Percentiles rank a stretch among this genome's conserved stretches.
phyloP scores from a whole-genome alignment of 2,797 vertebrate genomes.

The Rhinogobio ventralis region DNA sequence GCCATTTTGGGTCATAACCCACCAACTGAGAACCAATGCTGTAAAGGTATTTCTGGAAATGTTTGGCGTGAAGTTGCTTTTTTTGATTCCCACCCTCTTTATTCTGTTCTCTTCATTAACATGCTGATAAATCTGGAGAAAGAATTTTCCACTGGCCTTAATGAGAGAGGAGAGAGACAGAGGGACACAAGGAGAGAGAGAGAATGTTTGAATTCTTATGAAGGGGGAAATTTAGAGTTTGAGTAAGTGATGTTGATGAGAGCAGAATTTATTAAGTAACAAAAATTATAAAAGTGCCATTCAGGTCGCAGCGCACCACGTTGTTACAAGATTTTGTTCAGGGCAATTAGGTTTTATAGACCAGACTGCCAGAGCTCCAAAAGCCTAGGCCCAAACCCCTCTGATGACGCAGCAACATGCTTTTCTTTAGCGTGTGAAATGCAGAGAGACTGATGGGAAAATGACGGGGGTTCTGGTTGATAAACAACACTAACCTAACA shows the following conservation, averaged over 20 bases:
- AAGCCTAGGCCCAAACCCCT: slow-evolving; percentile 63
- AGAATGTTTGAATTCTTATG: slow-evolving; percentile 15
- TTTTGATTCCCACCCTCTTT: slow-evolving; percentile 55
- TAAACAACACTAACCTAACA: slow-evolving; percentile 1
- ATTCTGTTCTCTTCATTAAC: slow-evolving; percentile 59
- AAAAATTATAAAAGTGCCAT: slow-evolving; percentile 56
- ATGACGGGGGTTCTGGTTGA: slow-evolving; percentile 11
- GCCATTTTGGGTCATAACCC: not conserved
- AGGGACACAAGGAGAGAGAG: slow-evolving; percentile 7
- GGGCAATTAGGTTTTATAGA: slow-evolving; percentile 75
- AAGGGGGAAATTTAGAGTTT: slow-evolving; percentile 33
- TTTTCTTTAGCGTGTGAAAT: slow-evolving; percentile 30
- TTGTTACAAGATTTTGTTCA: slow-evolving; percentile 70
- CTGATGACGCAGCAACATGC: slow-evolving; percentile 33
- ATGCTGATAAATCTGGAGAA: slow-evolving; percentile 63
- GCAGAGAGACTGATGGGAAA: slow-evolving; percentile 8
- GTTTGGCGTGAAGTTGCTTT: slow-evolving; percentile 41
- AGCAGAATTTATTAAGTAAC: slow-evolving; percentile 58
- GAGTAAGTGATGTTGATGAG: slow-evolving; percentile 42
- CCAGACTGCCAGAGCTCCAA: slow-evolving; percentile 64
- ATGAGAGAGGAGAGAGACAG: slow-evolving; percentile 53
- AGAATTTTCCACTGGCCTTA: slow-evolving; percentile 68
- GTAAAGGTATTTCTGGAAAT: slow-evolving; percentile 52
- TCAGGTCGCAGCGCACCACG: slow-evolving; percentile 59
- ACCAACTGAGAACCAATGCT: slow-evolving; percentile 17